Base-by-base conservation (phyloP, 2,113 vertebrate genomes). In the Polypterus bichir region DNA sequence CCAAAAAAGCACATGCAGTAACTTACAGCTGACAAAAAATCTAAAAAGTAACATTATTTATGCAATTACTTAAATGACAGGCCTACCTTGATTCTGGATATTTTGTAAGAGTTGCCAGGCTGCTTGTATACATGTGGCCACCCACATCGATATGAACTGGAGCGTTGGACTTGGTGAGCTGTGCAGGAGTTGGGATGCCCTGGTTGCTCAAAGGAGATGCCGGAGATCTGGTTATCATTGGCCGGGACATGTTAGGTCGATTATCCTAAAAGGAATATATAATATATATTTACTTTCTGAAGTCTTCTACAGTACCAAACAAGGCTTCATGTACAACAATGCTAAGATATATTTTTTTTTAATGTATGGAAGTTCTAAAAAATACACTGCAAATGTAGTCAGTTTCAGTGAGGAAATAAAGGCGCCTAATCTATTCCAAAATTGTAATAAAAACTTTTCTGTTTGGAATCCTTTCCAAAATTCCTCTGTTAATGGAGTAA, bases 111-210 rank as follows among this genome's bases (percentile, higher is more conserved):
- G 95, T 98, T 67, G 95, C 93, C 87, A 98, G 81, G 77, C 95
- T 97, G 90, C 95, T 98, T 87, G 95, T 98, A 69, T 98, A 98
- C 95, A 98, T 98, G 83, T 98, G 95, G 67, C 95, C 95, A 66
- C 95, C 95, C 78, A 98, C 95, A 46, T 97, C 95, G 58, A 98
- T 98, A 84, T 98, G 95, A 81, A 97, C 93, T 0, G 93, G 93
- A 4, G 92, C 93, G 52, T 92, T 97, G 81, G 94, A 98, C 76
- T 98, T 97, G 72, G 95, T 98, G 88, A 98, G 93, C 71, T 98
- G 95, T 67, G 95, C 95, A 72, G 95, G 89, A 66, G 94, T 91
- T 65, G 95, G 93, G 75, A 98, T 98, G 82, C 95, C 95, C 91
- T 97, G 95, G 79, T 90, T 97, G 85, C 89, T 97, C 85, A 98